These are phyloP conservation scores for Eucera pruinosa DNA, from an alignment of 2,888 invertebrate species.

Conservation along the genomic window DNA sequence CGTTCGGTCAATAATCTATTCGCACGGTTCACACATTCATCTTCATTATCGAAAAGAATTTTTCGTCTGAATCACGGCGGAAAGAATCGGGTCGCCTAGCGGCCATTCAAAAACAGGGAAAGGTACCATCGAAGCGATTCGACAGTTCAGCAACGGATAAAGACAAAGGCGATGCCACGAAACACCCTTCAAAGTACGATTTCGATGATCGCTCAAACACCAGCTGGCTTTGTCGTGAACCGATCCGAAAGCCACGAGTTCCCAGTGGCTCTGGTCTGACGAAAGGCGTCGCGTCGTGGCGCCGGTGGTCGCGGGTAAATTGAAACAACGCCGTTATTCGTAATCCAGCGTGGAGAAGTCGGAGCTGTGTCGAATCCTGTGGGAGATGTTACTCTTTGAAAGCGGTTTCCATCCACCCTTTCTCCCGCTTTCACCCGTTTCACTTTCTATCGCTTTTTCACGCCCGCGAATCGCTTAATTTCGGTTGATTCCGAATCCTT, in stretches of 20 bases:
- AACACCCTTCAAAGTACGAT: slow-evolving; percentile 41
- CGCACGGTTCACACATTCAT: too few relatives aligned
- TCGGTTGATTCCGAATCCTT: not conserved
- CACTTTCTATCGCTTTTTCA: not conserved
- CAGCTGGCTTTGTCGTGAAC: slow-evolving; percentile 45
- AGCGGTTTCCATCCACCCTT: slow-evolving; percentile 19
- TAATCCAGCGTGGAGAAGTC: slow-evolving; percentile 42
- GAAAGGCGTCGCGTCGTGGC: slow-evolving; percentile 49
- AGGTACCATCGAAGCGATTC: slow-evolving; percentile 6
- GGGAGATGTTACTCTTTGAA: slow-evolving; percentile 56
- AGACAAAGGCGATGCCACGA: slow-evolving; percentile 6
- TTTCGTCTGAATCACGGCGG: too few relatives aligned
- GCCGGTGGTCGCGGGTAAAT: slow-evolving; percentile 59
- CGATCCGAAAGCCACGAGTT: slow-evolving; percentile 61
- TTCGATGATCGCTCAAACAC: slow-evolving; percentile 55
- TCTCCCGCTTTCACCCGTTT: not conserved
- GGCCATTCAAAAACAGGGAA: not conserved
- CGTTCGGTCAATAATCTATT: too few relatives aligned
- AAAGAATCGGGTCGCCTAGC: not conserved
- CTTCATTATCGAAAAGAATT: too few relatives aligned
- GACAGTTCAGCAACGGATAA: slow-evolving; percentile 13
- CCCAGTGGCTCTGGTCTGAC: slow-evolving; percentile 48
- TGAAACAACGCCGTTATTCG: slow-evolving; percentile 69
- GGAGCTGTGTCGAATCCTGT: slow-evolving; percentile 52
- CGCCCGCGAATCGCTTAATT: not conserved